A percentile compares a stretch with the other conserved stretches of the same genome.
Conservation (phyloP, 2,797 vertebrate genomes). For the Melanotaenia pygmaea region DNA sequence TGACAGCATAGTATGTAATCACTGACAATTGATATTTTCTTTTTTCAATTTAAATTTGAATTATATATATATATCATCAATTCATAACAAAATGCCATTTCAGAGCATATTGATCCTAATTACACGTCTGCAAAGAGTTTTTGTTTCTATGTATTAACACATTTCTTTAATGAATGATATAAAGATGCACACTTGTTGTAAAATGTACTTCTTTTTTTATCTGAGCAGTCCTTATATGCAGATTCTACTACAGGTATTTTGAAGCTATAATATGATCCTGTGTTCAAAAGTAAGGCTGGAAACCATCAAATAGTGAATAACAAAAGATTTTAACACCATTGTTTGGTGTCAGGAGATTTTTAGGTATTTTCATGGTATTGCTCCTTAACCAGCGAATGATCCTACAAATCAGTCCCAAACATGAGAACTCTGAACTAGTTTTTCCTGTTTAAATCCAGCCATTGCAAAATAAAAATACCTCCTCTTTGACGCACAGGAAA, state of each 20-base stretch:
- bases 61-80: neutral
- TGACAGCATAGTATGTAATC: constrained; percentile 40
- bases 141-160: neutral
- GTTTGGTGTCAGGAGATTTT: neutral
- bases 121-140: neutral
- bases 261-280: neutral
- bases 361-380: neutral
- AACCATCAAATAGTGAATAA: too few relatives aligned
- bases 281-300: too few relatives aligned
- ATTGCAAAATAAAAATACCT: constrained; percentile 47
- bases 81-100: neutral
- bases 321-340: too few relatives aligned
- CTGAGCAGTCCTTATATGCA: neutral
- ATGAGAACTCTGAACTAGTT: constrained; percentile 13
- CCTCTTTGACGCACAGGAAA: constrained; percentile 73
- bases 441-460: constrained; percentile 32
- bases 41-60: neutral
- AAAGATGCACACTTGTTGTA: too few relatives aligned
- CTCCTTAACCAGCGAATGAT: neutral
- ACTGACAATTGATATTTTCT: neutral
- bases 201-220: neutral
- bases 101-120: neutral
- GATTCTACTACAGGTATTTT: neutral
- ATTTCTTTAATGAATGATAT: neutral
- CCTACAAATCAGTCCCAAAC: constrained; percentile 2